These are phyloP conservation scores for Pao palembangensis DNA, from an alignment of 2,113 vertebrate genomes.

Conservation along the genomic window DNA sequence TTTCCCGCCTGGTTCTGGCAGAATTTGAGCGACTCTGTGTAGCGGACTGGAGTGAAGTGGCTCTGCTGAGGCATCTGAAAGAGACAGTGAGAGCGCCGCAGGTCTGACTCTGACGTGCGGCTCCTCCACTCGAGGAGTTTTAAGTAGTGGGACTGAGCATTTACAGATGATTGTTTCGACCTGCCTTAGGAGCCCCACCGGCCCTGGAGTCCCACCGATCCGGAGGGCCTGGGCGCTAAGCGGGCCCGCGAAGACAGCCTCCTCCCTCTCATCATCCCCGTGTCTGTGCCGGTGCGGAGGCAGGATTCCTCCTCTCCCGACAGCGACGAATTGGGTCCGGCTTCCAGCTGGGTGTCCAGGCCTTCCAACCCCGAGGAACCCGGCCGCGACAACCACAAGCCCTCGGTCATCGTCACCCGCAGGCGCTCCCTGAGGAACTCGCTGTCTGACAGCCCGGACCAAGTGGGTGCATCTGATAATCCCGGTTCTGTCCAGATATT, in stretches of 20 bases:
- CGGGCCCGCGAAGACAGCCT: conserved; percentile 83
- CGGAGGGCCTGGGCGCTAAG: conserved; percentile 66
- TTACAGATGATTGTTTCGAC: too few relatives aligned
- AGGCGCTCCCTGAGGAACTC: conserved; percentile 84
- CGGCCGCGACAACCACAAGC: conserved; percentile 78
- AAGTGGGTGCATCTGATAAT: conserved; percentile 69
- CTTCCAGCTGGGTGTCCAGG: conserved; percentile 70
- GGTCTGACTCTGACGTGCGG: too few relatives aligned
- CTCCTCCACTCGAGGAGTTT: too few relatives aligned
- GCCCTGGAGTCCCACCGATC: conserved; percentile 68
- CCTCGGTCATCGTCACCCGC: conserved; percentile 92
- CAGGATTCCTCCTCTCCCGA: conserved; percentile 72
- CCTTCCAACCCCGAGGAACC: conserved; percentile 67
- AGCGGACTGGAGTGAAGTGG: too few relatives aligned
- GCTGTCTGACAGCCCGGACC: conserved; percentile 76
- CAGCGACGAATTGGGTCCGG: conserved; percentile 67
- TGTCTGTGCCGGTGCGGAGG: conserved; percentile 90
- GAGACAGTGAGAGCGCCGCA: too few relatives aligned
- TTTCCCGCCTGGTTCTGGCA: not conserved
- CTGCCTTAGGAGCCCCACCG: conserved; percentile 64
- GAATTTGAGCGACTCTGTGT: too few relatives aligned
- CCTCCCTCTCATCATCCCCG: conserved; percentile 91
- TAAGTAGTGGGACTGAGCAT: too few relatives aligned
- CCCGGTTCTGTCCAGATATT: not conserved
- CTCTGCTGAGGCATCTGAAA: too few relatives aligned